These are phyloP conservation scores for Hyalella azteca DNA, from an alignment of 2,888 invertebrate species.

Conservation along the genomic window DNA sequence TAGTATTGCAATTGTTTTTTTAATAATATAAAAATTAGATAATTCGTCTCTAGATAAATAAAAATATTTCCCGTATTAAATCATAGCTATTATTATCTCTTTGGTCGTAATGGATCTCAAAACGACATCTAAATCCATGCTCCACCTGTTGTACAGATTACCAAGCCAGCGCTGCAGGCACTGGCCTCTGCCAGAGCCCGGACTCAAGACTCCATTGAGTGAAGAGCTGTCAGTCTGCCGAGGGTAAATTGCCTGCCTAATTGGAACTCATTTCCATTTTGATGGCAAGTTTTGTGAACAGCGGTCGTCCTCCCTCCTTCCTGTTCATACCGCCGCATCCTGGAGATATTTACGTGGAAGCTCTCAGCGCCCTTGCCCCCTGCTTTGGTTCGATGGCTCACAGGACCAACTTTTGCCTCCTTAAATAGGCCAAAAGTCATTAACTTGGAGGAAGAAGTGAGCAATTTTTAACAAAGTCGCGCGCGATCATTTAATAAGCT, in stretches of 20 bases:
- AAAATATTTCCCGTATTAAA: no score
- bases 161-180: no score
- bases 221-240: background rate
- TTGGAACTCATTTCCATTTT: slow-evolving; percentile 34
- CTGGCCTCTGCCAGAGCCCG: no score
- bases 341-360: background rate
- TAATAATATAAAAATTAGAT: no score
- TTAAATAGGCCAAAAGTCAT: slow-evolving; percentile 5
- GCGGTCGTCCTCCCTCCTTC: background rate
- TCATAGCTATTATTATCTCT: no score
- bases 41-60: no score
- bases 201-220: background rate
- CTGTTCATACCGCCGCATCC: background rate
- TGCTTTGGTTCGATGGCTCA: background rate
- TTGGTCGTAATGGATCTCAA: no score
- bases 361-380: no score
- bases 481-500: background rate
- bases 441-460: background rate
- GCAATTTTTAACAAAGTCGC: background rate
- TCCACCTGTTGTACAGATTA: no score
- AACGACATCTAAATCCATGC: no score
- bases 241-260: slow-evolving; percentile 8
- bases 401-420: background rate
- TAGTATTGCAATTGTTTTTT: no score
- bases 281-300: slow-evolving; percentile 16